These are phyloP conservation scores for Bergia puertoricense DNA, from an alignment of 92 coral and sea anemone species.

Conservation along the genomic window DNA sequence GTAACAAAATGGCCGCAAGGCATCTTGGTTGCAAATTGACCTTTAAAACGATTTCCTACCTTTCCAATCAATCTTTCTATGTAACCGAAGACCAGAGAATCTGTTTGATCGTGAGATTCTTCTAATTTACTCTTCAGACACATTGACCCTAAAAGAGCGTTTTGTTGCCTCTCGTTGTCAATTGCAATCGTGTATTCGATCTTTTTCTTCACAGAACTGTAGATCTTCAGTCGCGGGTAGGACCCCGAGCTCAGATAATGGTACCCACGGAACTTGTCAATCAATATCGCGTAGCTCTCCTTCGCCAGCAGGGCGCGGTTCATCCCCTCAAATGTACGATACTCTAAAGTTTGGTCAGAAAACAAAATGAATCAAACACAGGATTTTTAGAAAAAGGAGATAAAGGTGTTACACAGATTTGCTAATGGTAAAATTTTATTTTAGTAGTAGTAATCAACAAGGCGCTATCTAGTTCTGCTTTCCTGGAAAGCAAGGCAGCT, in stretches of 20 bases:
- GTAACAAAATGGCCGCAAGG: too few species aligned
- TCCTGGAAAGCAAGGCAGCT: too few species aligned
- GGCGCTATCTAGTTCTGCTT: too few species aligned
- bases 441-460: too few species aligned
- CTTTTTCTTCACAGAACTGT: neutral
- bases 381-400: neutral
- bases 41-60: neutral
- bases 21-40: neutral
- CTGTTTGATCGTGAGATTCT: neutral
- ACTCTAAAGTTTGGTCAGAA: neutral
- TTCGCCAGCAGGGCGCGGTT: neutral
- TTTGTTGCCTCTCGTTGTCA: neutral
- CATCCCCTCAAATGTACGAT: neutral
- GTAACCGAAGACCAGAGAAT: neutral
- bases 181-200: neutral
- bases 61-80: neutral
- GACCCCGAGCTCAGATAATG: slow-evolving; percentile 11
- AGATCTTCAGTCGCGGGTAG: slow-evolving; percentile 10
- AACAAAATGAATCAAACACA: neutral
- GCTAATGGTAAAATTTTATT: too few species aligned
- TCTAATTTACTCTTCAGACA: neutral
- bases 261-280: slow-evolving; percentile 18
- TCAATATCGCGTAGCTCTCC: slow-evolving; percentile 3
- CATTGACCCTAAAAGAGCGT: neutral
- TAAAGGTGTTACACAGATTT: too few species aligned